phyloP scores from a whole-genome alignment of 2,113 vertebrate species.

The Oreamnos americanus region DNA sequence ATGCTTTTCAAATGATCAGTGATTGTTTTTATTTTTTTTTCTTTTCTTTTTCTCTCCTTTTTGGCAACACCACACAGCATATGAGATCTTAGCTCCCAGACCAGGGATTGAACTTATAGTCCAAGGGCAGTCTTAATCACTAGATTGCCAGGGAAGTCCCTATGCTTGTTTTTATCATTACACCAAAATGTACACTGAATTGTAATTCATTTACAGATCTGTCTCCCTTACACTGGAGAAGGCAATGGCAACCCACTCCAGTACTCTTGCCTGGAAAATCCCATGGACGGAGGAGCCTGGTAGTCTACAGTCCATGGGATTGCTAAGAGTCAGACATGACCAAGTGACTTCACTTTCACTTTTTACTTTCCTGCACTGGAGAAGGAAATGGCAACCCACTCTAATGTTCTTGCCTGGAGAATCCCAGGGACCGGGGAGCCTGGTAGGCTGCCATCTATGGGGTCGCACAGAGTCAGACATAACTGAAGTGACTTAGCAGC shows the following conservation, averaged over 20 bases:
- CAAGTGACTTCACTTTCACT: neutral
- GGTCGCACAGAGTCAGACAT: neutral
- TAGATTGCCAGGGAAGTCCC: neutral
- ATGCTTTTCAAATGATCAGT: neutral
- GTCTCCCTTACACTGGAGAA: neutral
- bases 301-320: neutral
- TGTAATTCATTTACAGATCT: neutral
- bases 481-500: neutral
- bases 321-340: rapidly evolving
- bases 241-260: neutral
- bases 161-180: neutral
- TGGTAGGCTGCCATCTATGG: neutral
- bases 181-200: neutral
- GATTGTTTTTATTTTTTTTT: neutral
- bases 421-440: neutral
- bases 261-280: neutral
- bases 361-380: neutral
- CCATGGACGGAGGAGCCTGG: neutral
- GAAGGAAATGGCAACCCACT: neutral
- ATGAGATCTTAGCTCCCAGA: neutral
- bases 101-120: neutral
- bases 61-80: neutral
- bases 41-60: neutral
- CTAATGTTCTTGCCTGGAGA: neutral
- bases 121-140: neutral